phyloP scores from a whole-genome alignment of 2,888 invertebrate genomes.

The Cantharis nigra region DNA sequence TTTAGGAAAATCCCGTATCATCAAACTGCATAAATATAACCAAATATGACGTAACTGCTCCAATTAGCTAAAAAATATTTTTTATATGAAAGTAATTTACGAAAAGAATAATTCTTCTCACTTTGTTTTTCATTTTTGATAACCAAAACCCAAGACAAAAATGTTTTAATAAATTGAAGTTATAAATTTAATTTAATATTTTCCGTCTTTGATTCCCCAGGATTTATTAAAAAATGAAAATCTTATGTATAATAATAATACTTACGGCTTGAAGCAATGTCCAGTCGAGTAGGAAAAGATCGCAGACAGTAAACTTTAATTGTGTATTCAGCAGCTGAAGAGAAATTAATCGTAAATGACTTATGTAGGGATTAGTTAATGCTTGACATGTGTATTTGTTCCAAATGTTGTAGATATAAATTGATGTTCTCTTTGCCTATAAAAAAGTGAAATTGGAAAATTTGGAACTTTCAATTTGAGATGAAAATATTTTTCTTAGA shows the following conservation, averaged over 20 bases:
- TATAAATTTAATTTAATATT: too few species aligned
- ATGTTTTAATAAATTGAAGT: too few species aligned
- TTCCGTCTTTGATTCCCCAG: too few species aligned
- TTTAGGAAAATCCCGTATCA: background rate
- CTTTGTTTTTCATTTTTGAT: too few species aligned
- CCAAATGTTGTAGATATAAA: background rate
- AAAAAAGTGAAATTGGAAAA: too few species aligned
- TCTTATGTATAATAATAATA: background rate
- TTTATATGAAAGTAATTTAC: too few species aligned
- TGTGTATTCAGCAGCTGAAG: conserved; percentile 31
- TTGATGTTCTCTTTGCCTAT: background rate
- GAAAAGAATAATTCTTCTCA: too few species aligned
- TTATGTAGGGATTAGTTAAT: conserved; percentile 3
- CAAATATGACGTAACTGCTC: background rate
- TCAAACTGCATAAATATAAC: background rate
- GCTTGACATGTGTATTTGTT: background rate
- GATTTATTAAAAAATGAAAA: too few species aligned
- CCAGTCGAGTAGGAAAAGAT: conserved; percentile 33
- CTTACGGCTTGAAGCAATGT: conserved; percentile 34
- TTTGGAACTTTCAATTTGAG: too few species aligned
- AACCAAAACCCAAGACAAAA: too few species aligned
- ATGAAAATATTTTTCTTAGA: too few species aligned
- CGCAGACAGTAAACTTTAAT: conserved; percentile 33
- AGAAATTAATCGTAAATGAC: conserved; percentile 32
- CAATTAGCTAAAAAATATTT: background rate